A percentile compares a stretch with the other conserved stretches of the same genome.
Conservation (phyloP, 2,113 vertebrate species). For the Heliornis fulica region DNA sequence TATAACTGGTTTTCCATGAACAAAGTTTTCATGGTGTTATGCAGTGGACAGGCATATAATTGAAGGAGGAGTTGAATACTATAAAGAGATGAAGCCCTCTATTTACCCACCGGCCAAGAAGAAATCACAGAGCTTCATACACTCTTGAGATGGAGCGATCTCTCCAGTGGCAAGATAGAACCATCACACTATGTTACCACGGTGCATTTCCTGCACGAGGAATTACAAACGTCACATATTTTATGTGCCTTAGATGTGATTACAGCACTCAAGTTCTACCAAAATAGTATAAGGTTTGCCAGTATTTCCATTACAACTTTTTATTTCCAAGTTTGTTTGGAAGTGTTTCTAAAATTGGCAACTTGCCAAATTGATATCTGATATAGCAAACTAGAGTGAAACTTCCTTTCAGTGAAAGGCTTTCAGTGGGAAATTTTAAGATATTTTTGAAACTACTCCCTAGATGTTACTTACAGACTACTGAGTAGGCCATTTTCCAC, state of each 20-base stretch:
- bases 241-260: conserved; percentile 30
- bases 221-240: conserved; percentile 64
- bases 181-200: conserved; percentile 61
- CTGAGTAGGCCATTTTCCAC: neutral
- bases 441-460: neutral
- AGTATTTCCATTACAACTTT: neutral
- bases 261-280: conserved; percentile 5
- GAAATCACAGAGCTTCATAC: conserved; percentile 65
- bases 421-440: neutral
- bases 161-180: conserved; percentile 64
- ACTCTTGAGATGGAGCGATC: conserved; percentile 56
- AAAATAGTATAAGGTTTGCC: neutral
- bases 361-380: neutral
- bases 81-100: conserved; percentile 31
- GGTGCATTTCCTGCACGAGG: conserved; percentile 67
- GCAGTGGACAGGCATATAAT: neutral
- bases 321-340: neutral
- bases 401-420: neutral
- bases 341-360: neutral
- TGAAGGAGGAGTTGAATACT: neutral
- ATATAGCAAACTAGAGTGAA: neutral
- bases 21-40: neutral
- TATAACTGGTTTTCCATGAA: neutral
- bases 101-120: conserved; percentile 63
- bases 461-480: neutral